Evolutionary conservation across 2,113 vertebrate species (phyloP).

Genomic region (Pantherophis guttatus): DNA sequence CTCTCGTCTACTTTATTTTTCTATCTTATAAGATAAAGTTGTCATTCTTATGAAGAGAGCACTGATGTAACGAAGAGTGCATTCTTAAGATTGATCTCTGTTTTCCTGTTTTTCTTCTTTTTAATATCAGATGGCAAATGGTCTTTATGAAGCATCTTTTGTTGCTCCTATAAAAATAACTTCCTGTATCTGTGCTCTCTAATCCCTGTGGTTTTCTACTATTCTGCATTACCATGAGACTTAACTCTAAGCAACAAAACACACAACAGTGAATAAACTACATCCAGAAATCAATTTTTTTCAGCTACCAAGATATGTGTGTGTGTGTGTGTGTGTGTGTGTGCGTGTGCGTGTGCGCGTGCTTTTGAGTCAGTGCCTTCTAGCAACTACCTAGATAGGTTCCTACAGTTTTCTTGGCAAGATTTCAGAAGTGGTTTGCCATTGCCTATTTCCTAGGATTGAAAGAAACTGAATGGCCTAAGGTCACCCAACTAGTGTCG

Average conservation of each 20-base stretch:
- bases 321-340: not conserved
- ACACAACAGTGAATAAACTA: not conserved
- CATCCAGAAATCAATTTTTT: not conserved
- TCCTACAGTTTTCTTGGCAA: not conserved
- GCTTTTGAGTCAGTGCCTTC: not conserved
- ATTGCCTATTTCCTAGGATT: not conserved
- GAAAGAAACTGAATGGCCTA: not conserved
- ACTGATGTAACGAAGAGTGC: not conserved
- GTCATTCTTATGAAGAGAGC: not conserved
- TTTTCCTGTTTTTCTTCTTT: not conserved
- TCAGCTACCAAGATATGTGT: not conserved
- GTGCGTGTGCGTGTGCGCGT: too few species aligned
- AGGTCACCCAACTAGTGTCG: not conserved
- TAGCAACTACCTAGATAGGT: not conserved
- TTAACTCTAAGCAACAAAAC: not conserved
- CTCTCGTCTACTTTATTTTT: not conserved
- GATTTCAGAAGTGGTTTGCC: not conserved
- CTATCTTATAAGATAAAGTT: not conserved
- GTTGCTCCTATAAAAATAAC: not conserved
- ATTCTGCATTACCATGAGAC: not conserved
- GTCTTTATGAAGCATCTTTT: not conserved
- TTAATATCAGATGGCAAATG: not conserved
- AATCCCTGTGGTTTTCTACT: not conserved
- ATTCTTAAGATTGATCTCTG: not conserved
- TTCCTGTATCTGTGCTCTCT: not conserved